Percentiles rank a stretch among this genome's conserved stretches.
Conservation (phyloP, 2,797 vertebrate species). For the Spinus olivaceus region DNA sequence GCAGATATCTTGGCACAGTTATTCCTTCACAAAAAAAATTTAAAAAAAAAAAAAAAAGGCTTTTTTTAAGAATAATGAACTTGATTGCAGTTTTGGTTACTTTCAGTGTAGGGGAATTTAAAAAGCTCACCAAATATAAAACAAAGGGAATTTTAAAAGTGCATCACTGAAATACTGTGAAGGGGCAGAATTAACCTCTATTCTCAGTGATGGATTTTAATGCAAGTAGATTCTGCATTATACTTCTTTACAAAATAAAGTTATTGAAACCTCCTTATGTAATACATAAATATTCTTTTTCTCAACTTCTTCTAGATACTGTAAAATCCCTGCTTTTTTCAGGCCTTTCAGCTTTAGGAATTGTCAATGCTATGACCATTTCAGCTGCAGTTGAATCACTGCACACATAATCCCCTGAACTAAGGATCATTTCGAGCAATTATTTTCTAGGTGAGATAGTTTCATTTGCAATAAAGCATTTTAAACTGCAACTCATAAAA, state of each 20-base stretch:
- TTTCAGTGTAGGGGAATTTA: not conserved
- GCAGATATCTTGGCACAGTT: not conserved
- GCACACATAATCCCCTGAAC: not conserved
- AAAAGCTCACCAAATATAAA: not conserved
- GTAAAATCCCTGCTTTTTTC: not conserved
- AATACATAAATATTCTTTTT: not conserved
- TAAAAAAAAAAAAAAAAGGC: not conserved
- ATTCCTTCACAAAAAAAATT: not conserved
- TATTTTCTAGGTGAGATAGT: not conserved
- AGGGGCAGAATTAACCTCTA: not conserved
- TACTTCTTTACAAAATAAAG: not conserved
- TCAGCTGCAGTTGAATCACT: not conserved
- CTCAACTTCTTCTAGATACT: not conserved
- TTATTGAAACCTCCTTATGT: not conserved
- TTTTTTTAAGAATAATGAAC: not conserved
- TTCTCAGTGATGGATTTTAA: not conserved
- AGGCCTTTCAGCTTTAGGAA: not conserved
- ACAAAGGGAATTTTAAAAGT: not conserved
- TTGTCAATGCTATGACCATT: not conserved
- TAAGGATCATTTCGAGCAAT: not conserved
- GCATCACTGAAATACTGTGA: not conserved
- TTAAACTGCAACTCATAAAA: not conserved
- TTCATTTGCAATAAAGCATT: not conserved
- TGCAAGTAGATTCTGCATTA: not conserved
- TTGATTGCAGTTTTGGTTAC: not conserved